These are phyloP conservation scores for Chionis minor DNA, from an alignment of 2,113 vertebrate species.

Conservation along the genomic window DNA sequence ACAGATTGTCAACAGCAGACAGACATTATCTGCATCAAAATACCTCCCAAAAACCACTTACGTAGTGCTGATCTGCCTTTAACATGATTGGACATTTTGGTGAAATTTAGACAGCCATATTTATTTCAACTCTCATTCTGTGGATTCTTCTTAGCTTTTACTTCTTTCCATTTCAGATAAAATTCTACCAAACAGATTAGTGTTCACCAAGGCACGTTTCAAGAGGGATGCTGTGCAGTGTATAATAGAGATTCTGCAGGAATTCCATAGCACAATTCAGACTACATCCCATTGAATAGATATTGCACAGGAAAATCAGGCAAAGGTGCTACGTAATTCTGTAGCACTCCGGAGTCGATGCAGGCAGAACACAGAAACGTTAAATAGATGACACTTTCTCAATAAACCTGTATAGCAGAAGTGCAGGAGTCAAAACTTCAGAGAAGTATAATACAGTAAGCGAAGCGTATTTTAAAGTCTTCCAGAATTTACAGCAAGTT, in stretches of 20 bases:
- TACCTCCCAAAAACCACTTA: not conserved
- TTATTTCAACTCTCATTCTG: not conserved
- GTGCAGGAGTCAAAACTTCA: not conserved
- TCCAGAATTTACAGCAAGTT: not conserved
- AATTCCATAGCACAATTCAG: not conserved
- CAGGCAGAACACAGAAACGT: not conserved
- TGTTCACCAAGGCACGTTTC: not conserved
- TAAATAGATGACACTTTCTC: not conserved
- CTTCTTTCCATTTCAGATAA: not conserved
- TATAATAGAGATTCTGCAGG: not conserved
- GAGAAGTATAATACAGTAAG: not conserved
- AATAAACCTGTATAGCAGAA: not conserved
- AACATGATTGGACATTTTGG: not conserved
- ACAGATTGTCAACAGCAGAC: fast-evolving
- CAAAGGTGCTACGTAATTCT: not conserved
- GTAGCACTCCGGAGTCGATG: not conserved
- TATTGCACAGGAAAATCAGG: not conserved
- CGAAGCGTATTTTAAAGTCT: not conserved
- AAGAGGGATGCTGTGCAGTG: not conserved
- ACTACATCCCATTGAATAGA: not conserved
- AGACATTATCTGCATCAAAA: not conserved
- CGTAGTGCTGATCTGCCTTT: not conserved
- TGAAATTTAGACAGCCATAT: not conserved
- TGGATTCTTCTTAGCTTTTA: not conserved
- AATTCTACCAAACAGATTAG: not conserved